phyloP scores from a whole-genome alignment of 35 echinoderm and acorn worm species.

The Heliocidaris erythrogramma region DNA sequence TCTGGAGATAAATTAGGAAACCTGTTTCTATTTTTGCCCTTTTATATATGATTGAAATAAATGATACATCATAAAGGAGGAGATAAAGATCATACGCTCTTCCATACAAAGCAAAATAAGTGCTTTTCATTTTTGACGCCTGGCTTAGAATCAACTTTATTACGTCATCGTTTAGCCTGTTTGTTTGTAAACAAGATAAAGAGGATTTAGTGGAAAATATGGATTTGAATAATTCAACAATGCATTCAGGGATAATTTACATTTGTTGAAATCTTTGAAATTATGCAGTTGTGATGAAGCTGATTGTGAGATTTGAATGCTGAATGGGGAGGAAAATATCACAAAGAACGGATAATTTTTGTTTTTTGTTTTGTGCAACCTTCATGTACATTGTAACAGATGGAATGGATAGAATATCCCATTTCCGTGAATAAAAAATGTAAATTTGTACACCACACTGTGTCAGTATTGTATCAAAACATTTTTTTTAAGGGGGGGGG shows the following conservation, averaged over 20 bases:
- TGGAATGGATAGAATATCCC: no score
- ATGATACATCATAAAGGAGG: conserved; percentile 10
- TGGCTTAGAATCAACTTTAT: not conserved
- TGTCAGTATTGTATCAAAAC: no score
- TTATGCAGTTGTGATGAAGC: not conserved
- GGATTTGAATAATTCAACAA: not conserved
- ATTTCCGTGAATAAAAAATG: no score
- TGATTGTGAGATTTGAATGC: not conserved
- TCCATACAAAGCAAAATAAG: not conserved
- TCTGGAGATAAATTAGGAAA: not conserved
- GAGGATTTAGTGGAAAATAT: not conserved
- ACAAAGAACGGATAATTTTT: no score
- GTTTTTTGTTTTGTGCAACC: no score
- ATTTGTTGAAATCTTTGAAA: not conserved
- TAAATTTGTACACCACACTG: no score
- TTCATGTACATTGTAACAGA: no score
- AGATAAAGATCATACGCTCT: not conserved
- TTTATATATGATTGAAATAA: conserved; percentile 5
- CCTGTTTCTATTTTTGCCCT: not conserved
- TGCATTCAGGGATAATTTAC: not conserved
- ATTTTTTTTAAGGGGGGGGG: no score
- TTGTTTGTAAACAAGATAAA: not conserved
- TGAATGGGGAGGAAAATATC: not conserved
- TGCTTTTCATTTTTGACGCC: not conserved
- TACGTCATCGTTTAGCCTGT: not conserved